Percentiles rank a stretch among this genome's conserved stretches.
These are phyloP conservation scores for Beris chalybata DNA, from an alignment of 2,888 invertebrate species.

Conservation along the genomic window DNA sequence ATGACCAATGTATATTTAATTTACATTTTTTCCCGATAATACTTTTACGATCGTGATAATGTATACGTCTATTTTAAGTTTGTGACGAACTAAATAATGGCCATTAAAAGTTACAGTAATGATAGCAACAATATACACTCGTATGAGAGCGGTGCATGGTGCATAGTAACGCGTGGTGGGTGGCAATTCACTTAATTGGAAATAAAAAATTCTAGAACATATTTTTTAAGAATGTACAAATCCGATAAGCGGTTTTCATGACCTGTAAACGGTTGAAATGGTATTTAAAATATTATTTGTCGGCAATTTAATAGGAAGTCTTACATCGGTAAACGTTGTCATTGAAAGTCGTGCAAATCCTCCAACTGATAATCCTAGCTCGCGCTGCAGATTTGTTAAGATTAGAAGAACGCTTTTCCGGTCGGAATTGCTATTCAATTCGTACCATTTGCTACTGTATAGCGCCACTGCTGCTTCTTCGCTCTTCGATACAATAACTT, in stretches of 20 bases:
- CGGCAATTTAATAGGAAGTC: not conserved
- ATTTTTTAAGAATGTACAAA: constrained; percentile 16
- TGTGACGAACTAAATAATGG: no score
- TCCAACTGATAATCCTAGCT: constrained; percentile 16
- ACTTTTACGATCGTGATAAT: no score
- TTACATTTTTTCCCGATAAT: no score
- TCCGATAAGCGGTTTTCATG: constrained; percentile 23
- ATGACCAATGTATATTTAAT: no score
- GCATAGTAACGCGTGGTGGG: no score
- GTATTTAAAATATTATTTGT: not conserved
- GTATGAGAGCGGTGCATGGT: no score
- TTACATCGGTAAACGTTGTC: constrained; percentile 18
- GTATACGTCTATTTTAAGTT: no score
- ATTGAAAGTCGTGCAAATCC: constrained; percentile 10
- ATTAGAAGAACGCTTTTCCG: constrained; percentile 9
- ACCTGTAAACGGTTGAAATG: constrained; percentile 2
- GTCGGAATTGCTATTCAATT: not conserved
- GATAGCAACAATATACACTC: no score
- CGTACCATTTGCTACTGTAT: constrained; percentile 19
- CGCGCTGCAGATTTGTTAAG: constrained; percentile 6
- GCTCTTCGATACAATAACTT: constrained; percentile 8
- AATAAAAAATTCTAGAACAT: not conserved
- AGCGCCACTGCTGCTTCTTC: constrained; percentile 10
- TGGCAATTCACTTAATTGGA: no score
- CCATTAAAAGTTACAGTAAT: no score